Conservation (phyloP, 2,113 vertebrate genomes). For the Hippopotamus amphibius region DNA sequence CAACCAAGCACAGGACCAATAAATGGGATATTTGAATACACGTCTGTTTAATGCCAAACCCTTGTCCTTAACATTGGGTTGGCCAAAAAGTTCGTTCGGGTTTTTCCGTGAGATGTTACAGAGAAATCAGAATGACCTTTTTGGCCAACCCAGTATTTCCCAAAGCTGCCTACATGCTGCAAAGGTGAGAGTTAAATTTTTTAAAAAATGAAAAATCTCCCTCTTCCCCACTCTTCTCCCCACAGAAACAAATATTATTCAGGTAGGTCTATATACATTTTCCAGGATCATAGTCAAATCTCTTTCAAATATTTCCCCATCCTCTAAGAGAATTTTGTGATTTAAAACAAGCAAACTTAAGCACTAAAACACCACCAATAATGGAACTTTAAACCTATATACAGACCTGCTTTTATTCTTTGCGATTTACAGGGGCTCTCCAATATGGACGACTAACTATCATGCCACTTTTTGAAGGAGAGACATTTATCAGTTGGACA, state of each 20-base stretch:
- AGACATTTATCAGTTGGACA: background rate
- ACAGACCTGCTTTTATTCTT: background rate
- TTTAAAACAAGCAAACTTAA: constrained; percentile 53
- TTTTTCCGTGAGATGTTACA: too few species aligned
- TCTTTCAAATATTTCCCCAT: background rate
- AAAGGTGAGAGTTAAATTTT: background rate
- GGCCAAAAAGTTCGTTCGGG: too few species aligned
- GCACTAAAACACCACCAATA: background rate
- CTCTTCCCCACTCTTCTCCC: background rate
- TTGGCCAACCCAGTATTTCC: background rate
- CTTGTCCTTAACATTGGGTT: background rate
- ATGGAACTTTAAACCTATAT: background rate
- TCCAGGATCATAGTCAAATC: background rate
- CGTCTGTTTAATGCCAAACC: background rate
- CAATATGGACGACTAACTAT: background rate
- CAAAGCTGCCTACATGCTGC: background rate
- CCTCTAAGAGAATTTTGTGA: background rate
- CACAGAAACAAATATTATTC: constrained; percentile 34
- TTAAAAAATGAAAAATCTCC: background rate
- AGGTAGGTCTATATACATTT: background rate
- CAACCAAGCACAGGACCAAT: background rate
- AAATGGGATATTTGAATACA: background rate
- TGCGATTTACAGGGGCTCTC: background rate
- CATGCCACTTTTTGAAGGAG: background rate
- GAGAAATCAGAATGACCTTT: too few species aligned